Evolutionary conservation across 2,797 vertebrate species (phyloP).

Genomic region (Jordanella pulchra): DNA sequence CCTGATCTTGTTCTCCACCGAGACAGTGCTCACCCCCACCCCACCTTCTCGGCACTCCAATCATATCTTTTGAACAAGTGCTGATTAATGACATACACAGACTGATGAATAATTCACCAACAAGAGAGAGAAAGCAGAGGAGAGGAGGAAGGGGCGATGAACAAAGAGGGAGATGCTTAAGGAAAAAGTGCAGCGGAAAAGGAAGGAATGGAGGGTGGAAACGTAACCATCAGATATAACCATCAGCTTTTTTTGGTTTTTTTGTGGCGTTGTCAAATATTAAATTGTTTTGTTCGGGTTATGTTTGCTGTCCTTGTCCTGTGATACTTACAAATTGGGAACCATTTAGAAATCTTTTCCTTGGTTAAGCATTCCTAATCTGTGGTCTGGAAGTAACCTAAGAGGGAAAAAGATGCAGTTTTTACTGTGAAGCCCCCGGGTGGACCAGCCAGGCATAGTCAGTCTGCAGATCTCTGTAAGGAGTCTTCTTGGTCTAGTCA

Average conservation of each 20-base stretch:
- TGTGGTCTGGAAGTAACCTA: conserved; percentile 39
- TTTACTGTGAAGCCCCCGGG: conserved; percentile 14
- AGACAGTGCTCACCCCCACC: conserved; percentile 54
- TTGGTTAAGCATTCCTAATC: conserved; percentile 36
- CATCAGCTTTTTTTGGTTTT: conserved; percentile 43
- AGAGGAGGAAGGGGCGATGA: conserved; percentile 29
- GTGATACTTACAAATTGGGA: conserved; percentile 22
- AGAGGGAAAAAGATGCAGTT: conserved; percentile 17
- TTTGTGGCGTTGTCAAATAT: conserved; percentile 42
- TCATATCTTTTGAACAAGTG: conserved; percentile 81
- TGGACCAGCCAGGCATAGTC: not conserved
- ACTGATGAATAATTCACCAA: conserved; percentile 83
- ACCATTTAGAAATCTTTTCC: conserved; percentile 11
- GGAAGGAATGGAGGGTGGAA: conserved; percentile 43
- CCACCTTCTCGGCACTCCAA: conserved; percentile 48
- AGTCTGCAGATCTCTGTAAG: conserved; percentile 30
- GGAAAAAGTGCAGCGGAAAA: conserved; percentile 40
- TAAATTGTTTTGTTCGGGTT: conserved; percentile 20
- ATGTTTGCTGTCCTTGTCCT: conserved; percentile 40
- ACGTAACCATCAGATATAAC: conserved; percentile 41
- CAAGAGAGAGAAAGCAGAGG: conserved; percentile 31
- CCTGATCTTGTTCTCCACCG: conserved; percentile 34
- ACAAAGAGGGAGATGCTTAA: conserved; percentile 46
- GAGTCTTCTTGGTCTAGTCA: conserved; percentile 41
- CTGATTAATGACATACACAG: conserved; percentile 83